These are phyloP conservation scores for Loriculus beryllinus DNA, from an alignment of 2,797 vertebrate genomes.

Conservation along the genomic window DNA sequence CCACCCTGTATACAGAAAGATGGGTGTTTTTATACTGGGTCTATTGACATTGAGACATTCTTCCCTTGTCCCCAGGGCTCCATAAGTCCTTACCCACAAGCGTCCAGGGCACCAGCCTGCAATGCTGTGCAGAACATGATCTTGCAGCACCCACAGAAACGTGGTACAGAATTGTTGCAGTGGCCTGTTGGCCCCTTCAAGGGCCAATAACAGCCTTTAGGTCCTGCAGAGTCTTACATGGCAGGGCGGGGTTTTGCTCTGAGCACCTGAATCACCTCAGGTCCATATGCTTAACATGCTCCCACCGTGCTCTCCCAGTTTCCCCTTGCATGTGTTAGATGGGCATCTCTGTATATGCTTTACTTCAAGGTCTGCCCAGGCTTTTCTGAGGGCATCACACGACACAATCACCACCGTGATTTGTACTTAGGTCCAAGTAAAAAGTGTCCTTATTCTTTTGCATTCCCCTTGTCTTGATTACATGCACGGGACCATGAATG, in stretches of 20 bases:
- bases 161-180: not conserved
- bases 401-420: not conserved
- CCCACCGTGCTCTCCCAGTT: not conserved
- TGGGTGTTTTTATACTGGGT: not conserved
- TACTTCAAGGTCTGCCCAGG: not conserved
- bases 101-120: not conserved
- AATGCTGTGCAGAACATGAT: not conserved
- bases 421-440: not conserved
- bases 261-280: not conserved
- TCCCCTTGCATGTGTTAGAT: not conserved
- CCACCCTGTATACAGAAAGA: not conserved
- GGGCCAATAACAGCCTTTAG: not conserved
- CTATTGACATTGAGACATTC: not conserved
- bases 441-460: not conserved
- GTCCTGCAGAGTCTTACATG: not conserved
- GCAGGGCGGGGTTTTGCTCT: not conserved
- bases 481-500: accelerated
- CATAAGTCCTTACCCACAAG: not conserved
- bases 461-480: not conserved
- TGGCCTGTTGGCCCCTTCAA: not conserved
- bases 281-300: not conserved
- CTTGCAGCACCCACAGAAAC: not conserved
- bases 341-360: not conserved
- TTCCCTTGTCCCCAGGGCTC: not conserved
- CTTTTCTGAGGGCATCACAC: not conserved